These are phyloP conservation scores for Monomorium pharaonis DNA, from an alignment of 1,140 invertebrate genomes.

Conservation along the genomic window DNA sequence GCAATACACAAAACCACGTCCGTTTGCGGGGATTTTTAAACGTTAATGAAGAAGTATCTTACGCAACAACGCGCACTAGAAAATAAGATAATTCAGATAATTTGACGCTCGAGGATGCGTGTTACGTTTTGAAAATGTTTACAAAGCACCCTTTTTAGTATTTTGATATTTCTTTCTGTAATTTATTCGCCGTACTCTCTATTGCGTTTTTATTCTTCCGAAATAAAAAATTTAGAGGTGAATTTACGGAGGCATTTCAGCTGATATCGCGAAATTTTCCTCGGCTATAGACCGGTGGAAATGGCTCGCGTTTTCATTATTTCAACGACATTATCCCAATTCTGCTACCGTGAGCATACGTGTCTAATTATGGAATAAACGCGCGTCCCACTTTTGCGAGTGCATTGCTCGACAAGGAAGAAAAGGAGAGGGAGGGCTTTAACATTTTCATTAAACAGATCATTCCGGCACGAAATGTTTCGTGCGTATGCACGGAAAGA, in stretches of 20 bases:
- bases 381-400: conserved; percentile 8
- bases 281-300: conserved; percentile 10
- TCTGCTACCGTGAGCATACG: conserved; percentile 31
- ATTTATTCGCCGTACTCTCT: not conserved
- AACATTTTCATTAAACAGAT: conserved; percentile 44
- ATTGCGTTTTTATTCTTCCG: not conserved
- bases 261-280: conserved; percentile 23
- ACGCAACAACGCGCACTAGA: not conserved
- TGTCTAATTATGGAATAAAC: conserved; percentile 45
- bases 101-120: not conserved
- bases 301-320: conserved; percentile 50
- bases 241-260: conserved; percentile 22
- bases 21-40: too few relatives aligned
- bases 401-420: not conserved
- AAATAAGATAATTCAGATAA: not conserved
- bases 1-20: not conserved
- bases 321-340: conserved; percentile 47
- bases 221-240: not conserved
- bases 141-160: not conserved
- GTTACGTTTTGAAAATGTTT: not conserved
- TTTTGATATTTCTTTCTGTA: not conserved
- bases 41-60: not conserved
- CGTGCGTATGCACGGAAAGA: not conserved
- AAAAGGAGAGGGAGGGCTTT: not conserved
- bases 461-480: conserved; percentile 41